Percentiles rank a stretch among this genome's conserved stretches.
Evolutionary conservation across 30 jellyfish, hydroid and myxozoan genomes (phyloP).

Genomic region (Hydra vulgaris): DNA sequence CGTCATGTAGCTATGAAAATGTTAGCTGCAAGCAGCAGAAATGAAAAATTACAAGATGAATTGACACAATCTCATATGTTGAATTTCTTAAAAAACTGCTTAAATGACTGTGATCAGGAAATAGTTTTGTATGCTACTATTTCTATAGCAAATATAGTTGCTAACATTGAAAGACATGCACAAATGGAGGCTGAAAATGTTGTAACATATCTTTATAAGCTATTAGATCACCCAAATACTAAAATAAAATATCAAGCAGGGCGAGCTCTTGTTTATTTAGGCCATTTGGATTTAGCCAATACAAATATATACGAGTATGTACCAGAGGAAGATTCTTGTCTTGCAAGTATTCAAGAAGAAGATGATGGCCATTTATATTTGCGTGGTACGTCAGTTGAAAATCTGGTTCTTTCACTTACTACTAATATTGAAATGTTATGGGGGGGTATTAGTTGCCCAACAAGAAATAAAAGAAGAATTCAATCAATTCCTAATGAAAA

Average conservation of each 20-base stretch:
- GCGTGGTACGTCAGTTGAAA: slow-evolving; percentile 74
- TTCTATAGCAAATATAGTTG: slow-evolving; percentile 76
- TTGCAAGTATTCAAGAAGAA: slow-evolving; percentile 4
- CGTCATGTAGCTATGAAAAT: slow-evolving; percentile 78
- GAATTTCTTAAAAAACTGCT: slow-evolving; percentile 47
- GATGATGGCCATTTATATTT: slow-evolving; percentile 11
- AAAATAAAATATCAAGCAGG: slow-evolving; percentile 73
- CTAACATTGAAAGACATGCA: slow-evolving; percentile 55
- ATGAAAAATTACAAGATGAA: slow-evolving; percentile 64
- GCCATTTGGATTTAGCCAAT: slow-evolving; percentile 56
- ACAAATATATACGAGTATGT: slow-evolving; percentile 45
- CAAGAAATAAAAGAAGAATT: slow-evolving; percentile 36
- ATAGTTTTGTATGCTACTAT: slow-evolving; percentile 51
- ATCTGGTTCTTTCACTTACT: slow-evolving; percentile 56
- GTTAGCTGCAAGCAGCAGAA: slow-evolving; percentile 89
- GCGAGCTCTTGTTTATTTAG: slow-evolving; percentile 77
- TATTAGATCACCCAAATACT: slow-evolving; percentile 40
- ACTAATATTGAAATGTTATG: slow-evolving; percentile 52
- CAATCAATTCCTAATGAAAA: slow-evolving; percentile 52
- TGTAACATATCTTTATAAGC: slow-evolving; percentile 26
- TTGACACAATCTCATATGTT: slow-evolving; percentile 65
- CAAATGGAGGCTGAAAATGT: slow-evolving; percentile 48
- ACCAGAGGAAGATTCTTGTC: slow-evolving; percentile 46
- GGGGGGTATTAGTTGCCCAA: slow-evolving; percentile 74
- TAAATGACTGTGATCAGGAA: slow-evolving; percentile 59